Evolutionary conservation across 2,797 vertebrate species (phyloP), one percentile per base, ranked within the genome.

Genomic region (Arrhamphus sclerolepis): DNA sequence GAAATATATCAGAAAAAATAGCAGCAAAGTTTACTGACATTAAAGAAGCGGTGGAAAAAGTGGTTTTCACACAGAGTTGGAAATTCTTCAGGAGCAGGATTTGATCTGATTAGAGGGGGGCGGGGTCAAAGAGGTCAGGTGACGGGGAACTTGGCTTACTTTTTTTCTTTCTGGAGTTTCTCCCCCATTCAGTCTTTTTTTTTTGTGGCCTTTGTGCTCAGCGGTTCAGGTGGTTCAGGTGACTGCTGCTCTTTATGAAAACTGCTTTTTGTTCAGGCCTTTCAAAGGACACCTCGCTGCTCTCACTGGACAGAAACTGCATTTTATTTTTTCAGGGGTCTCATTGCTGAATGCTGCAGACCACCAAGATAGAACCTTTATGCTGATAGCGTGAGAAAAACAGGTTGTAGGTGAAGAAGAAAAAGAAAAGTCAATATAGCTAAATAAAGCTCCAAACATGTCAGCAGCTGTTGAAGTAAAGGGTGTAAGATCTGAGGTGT

Each of bases 81-180:
- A 34, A 38, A 14, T 38, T 38, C 20, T 6, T 34, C 19, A 6
- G 7, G n/a, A n/a, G 18, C 17, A 18, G 29, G 41, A 16, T 52
- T 16, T 52, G 46, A 34, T 19, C 58, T 24, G 47, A 26, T 51
- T 47, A 47, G 22, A 8, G 3, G 2, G 3, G 19, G 6, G 9
- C 18, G 49, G 50, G 59, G 54, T 78, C 28, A 18, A 34, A 74
- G 47, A 70, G 83, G 68, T 89, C 83, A 82, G 56, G 61, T 88
- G 81, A 83, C 67, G 17, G 19, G 42, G 40, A 38, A 62, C 72
- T 91, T 74, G 20, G 75, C 78, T 90, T 87, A 78, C 1, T 48
- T 55, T 60, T 38, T 55, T 31, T 46, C 66, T 34, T n/a, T n/a
- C 62, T 17, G 2, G 50, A 42, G 17, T 34, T 20, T 57, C 38